These are phyloP conservation scores for Hemithea aestivaria DNA, from an alignment of 2,888 invertebrate genomes.

Conservation along the genomic window DNA sequence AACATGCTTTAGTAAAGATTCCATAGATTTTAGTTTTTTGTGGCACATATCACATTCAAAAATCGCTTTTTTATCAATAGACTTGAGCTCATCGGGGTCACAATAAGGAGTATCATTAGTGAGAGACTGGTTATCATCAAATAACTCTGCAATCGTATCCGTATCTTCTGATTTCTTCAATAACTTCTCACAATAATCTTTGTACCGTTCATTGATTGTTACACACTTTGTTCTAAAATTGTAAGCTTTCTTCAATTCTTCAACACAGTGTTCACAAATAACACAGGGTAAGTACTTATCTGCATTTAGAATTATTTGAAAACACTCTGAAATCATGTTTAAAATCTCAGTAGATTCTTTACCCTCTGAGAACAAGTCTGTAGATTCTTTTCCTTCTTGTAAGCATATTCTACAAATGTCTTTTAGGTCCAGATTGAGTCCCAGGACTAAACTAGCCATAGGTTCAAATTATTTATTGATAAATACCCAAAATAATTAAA, in stretches of 20 bases:
- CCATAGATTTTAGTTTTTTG: slow-evolving; percentile 51
- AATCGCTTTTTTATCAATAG: not conserved
- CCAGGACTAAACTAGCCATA: slow-evolving; percentile 6
- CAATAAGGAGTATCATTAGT: slow-evolving; percentile 9
- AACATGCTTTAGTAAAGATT: slow-evolving; percentile 55
- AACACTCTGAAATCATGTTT: slow-evolving; percentile 51
- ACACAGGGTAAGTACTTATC: slow-evolving; percentile 43
- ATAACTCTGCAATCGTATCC: slow-evolving; percentile 5
- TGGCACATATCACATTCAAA: slow-evolving; percentile 47
- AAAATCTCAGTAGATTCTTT: slow-evolving; percentile 41
- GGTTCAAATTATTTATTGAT: not conserved
- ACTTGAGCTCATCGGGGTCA: slow-evolving; percentile 1
- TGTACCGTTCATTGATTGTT: slow-evolving; percentile 47
- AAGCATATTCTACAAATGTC: slow-evolving; percentile 57
- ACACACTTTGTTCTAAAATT: slow-evolving; percentile 56
- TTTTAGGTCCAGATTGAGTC: slow-evolving; percentile 3
- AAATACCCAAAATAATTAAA: no score
- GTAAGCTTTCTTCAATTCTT: slow-evolving; percentile 48
- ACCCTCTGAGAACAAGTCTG: slow-evolving; percentile 37
- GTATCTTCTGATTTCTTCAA: not conserved
- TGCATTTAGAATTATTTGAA: slow-evolving; percentile 44
- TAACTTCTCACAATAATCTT: slow-evolving; percentile 25
- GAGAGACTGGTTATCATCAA: slow-evolving; percentile 22
- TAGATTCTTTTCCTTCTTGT: slow-evolving; percentile 24
- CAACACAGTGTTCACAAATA: slow-evolving; percentile 51